These are phyloP conservation scores for Diplodus sargus DNA, from an alignment of 2,797 vertebrate genomes.

Conservation along the genomic window DNA sequence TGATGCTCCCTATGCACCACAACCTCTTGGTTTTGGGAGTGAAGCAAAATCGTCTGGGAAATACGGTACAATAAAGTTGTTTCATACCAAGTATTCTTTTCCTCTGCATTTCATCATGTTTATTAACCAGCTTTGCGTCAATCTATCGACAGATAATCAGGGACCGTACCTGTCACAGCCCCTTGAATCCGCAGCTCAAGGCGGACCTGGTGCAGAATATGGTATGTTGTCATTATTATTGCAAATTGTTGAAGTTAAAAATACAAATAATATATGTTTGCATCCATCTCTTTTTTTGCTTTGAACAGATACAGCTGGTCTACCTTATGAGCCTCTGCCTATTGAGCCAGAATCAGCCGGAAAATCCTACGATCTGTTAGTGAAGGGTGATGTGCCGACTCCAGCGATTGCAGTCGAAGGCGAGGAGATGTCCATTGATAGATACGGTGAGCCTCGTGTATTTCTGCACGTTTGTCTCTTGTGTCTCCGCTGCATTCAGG, in stretches of 20 bases:
- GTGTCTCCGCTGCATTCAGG: neutral
- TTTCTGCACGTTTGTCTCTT: slow-evolving; percentile 3
- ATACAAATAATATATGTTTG: neutral
- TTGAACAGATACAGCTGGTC: slow-evolving; percentile 51
- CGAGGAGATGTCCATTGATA: slow-evolving; percentile 48
- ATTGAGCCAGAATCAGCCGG: slow-evolving; percentile 63
- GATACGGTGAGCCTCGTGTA: slow-evolving; percentile 57
- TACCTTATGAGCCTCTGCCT: slow-evolving; percentile 62
- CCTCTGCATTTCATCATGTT: neutral
- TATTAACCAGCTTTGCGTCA: neutral
- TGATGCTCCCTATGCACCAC: slow-evolving; percentile 53
- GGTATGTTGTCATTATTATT: slow-evolving; percentile 30
- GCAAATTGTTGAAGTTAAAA: neutral
- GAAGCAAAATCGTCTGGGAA: slow-evolving; percentile 58
- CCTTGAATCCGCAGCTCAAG: slow-evolving; percentile 65
- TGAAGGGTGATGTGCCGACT: slow-evolving; percentile 61
- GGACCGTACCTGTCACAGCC: slow-evolving; percentile 62
- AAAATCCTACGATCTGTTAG: slow-evolving; percentile 62
- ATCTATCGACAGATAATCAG: slow-evolving; percentile 51
- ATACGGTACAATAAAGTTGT: slow-evolving; percentile 56
- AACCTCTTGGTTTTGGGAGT: slow-evolving; percentile 48
- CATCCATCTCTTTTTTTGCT: neutral
- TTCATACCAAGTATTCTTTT: neutral
- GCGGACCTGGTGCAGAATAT: slow-evolving; percentile 46
- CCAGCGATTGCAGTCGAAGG: slow-evolving; percentile 44